Evolutionary conservation across 2,113 vertebrate genomes (phyloP).

Genomic region (Syngnathoides biaculeatus): DNA sequence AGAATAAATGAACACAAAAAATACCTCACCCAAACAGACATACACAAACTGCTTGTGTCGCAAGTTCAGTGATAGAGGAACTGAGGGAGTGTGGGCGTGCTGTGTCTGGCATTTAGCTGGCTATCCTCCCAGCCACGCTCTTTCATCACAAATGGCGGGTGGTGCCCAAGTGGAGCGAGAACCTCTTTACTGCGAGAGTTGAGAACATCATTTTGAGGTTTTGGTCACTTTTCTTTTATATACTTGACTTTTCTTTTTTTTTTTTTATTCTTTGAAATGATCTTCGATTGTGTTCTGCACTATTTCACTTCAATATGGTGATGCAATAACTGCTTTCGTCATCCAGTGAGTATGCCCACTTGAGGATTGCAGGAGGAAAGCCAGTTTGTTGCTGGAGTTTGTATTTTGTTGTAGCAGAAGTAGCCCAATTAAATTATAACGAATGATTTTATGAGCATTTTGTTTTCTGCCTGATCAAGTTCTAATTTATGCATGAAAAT

Average conservation of each 20-base stretch:
- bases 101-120: slow-evolving; percentile 34
- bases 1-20: neutral
- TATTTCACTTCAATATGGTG: neutral
- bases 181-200: neutral
- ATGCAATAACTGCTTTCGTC: neutral
- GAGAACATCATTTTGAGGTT: slow-evolving; percentile 15
- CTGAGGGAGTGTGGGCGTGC: slow-evolving; percentile 27
- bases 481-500: no score
- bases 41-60: neutral
- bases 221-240: slow-evolving; percentile 12
- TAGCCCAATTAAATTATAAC: neutral
- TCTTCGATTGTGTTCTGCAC: neutral
- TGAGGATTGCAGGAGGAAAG: neutral
- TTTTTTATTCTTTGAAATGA: neutral
- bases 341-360: neutral
- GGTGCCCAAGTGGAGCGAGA: slow-evolving; percentile 16
- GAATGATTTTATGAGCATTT: no score
- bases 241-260: neutral
- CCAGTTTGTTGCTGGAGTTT: neutral
- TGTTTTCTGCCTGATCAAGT: no score
- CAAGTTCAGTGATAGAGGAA: slow-evolving; percentile 9
- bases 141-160: slow-evolving; percentile 44
- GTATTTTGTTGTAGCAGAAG: neutral
- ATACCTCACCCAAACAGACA: neutral
- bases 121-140: slow-evolving; percentile 29